Percentiles rank a stretch among this genome's conserved stretches.
These are phyloP conservation scores for Phengaris arion DNA, from an alignment of 2,888 invertebrate species.

Conservation along the genomic window DNA sequence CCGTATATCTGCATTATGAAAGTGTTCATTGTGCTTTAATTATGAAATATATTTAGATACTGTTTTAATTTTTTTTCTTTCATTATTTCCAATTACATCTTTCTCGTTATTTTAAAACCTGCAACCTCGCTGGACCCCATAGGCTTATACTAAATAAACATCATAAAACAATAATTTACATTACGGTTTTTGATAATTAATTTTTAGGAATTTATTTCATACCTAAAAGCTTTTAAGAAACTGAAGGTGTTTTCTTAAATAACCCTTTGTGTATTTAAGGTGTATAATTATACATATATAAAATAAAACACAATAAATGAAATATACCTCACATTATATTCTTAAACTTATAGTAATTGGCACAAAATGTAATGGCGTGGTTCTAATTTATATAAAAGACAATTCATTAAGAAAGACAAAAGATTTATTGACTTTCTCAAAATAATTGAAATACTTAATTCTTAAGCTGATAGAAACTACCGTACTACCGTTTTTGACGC, in stretches of 20 bases:
- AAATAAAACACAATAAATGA: conserved; percentile 10
- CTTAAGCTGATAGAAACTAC: not conserved
- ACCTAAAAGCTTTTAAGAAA: no score
- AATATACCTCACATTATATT: conserved; percentile 27
- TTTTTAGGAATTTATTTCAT: no score
- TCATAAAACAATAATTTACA: no score
- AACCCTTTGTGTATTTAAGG: no score
- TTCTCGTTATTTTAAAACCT: not conserved
- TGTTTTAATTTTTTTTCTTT: not conserved
- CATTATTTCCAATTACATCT: not conserved
- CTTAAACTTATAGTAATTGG: conserved; percentile 42
- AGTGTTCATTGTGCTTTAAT: conserved; percentile 5
- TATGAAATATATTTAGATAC: conserved; percentile 24
- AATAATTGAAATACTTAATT: conserved; percentile 53
- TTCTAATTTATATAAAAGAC: conserved; percentile 38
- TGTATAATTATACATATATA: not conserved
- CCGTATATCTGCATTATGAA: not conserved
- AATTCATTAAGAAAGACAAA: conserved; percentile 75
- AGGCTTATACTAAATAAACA: no score
- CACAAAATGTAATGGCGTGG: conserved; percentile 48
- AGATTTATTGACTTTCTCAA: conserved; percentile 72
- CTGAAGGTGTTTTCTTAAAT: no score
- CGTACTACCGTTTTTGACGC: not conserved
- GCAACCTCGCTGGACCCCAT: no score
- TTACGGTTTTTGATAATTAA: no score